Percentiles rank a stretch among this genome's conserved stretches.
Conservation (phyloP, 2,113 vertebrate species). For the Pseudonaja textilis region DNA sequence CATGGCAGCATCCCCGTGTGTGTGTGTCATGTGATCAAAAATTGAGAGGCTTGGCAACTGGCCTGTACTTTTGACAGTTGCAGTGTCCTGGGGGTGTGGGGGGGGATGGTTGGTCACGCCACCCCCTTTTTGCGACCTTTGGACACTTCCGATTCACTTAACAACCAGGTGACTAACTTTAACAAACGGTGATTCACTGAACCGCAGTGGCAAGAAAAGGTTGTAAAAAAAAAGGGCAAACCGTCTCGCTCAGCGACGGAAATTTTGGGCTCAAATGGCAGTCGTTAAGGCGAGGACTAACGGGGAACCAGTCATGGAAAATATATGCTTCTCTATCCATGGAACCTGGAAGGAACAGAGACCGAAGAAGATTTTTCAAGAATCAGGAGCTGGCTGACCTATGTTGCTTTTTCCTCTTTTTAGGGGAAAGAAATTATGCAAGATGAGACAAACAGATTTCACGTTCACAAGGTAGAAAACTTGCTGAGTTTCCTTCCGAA, state of each 20-base stretch:
- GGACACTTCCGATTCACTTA: not conserved
- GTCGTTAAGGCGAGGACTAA: not conserved
- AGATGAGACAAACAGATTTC: not conserved
- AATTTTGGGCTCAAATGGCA: not conserved
- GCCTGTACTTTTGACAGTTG: not conserved
- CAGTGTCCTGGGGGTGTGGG: not conserved
- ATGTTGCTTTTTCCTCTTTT: not conserved
- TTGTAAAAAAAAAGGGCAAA: not conserved
- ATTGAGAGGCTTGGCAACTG: not conserved
- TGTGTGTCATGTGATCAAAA: not conserved
- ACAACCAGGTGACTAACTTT: not conserved
- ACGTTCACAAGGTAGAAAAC: not conserved
- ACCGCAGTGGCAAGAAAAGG: not conserved
- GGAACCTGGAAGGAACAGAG: not conserved
- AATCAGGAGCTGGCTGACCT: not conserved
- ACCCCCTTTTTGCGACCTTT: not conserved
- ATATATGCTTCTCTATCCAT: not conserved
- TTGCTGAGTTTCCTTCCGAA: not conserved
- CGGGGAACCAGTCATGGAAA: not conserved
- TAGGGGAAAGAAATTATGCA: not conserved
- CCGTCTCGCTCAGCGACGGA: not conserved
- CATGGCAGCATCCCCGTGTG: too few relatives aligned
- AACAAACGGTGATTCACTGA: not conserved
- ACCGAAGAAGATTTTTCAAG: not conserved
- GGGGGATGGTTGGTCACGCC: too few relatives aligned